Evolutionary conservation across 2,113 vertebrate species (phyloP).

Genomic region (Apistogramma diplotaenia): DNA sequence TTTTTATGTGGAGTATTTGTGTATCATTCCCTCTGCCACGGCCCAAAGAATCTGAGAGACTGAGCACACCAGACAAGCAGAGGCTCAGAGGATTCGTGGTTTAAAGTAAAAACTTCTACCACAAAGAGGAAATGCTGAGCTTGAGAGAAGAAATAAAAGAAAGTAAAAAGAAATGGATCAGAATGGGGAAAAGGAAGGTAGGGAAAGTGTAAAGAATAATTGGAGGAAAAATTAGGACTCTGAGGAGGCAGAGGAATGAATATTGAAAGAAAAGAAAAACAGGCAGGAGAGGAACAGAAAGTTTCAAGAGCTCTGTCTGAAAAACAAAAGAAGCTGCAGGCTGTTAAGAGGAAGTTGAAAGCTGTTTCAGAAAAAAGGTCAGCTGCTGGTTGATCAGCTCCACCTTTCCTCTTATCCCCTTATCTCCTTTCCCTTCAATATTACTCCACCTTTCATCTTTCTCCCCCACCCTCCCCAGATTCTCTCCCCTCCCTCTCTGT

Average conservation of each 20-base stretch:
- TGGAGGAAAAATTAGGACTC: not conserved
- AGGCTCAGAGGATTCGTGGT: not conserved
- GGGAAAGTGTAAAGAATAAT: not conserved
- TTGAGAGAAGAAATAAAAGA: not conserved
- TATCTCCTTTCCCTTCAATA: not conserved
- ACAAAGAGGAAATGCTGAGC: not conserved
- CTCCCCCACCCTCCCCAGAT: not conserved
- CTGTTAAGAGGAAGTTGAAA: not conserved
- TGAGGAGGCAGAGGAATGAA: not conserved
- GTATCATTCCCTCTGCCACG: not conserved
- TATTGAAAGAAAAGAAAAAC: not conserved
- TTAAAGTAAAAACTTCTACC: not conserved
- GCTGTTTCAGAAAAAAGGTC: not conserved
- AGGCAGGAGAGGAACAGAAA: not conserved
- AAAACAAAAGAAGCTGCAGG: not conserved
- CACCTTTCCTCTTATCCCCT: not conserved
- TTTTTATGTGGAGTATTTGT: not conserved
- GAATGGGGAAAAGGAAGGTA: not conserved
- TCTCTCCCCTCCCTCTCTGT: not conserved
- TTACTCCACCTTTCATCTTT: not conserved
- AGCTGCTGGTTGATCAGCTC: not conserved
- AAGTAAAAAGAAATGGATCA: not conserved
- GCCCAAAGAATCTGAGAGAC: not conserved
- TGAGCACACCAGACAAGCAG: not conserved
- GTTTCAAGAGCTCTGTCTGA: not conserved